Evolutionary conservation across 2,888 invertebrate species (phyloP).

Genomic region (Apodemia duryi): DNA sequence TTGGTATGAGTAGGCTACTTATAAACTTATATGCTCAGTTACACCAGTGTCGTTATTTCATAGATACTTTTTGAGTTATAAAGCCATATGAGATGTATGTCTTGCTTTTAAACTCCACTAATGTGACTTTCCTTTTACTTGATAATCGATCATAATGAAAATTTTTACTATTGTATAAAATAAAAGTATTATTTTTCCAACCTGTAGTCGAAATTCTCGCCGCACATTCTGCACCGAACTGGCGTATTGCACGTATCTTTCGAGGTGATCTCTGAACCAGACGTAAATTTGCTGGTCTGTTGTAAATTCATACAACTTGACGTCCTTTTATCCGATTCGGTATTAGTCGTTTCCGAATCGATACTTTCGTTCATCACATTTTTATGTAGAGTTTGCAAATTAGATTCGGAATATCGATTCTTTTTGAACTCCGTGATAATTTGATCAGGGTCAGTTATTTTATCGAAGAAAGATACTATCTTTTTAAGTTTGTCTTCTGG

Average conservation of each 20-base stretch:
- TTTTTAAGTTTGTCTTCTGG: slow-evolving; percentile 64
- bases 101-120: no score
- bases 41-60: no score
- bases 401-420: slow-evolving; percentile 43
- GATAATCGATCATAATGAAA: no score
- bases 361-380: slow-evolving; percentile 21
- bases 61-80: no score
- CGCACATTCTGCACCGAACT: slow-evolving; percentile 49
- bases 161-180: no score
- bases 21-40: no score
- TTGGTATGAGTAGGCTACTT: no score
- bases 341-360: slow-evolving; percentile 31
- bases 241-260: slow-evolving; percentile 30
- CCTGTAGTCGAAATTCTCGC: slow-evolving; percentile 53
- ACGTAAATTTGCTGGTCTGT: slow-evolving; percentile 23
- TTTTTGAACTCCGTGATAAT: slow-evolving; percentile 47
- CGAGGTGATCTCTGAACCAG: slow-evolving; percentile 38
- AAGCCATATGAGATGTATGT: no score
- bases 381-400: slow-evolving; percentile 35
- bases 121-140: no score
- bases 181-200: slow-evolving; percentile 28
- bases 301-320: slow-evolving; percentile 44
- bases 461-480: slow-evolving; percentile 67
- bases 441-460: slow-evolving; percentile 50
- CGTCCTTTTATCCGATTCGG: slow-evolving; percentile 40